Evolutionary conservation across 2,113 vertebrate species (phyloP), one percentile per base, ranked within the genome.

Genomic region (Corythaixoides concolor): DNA sequence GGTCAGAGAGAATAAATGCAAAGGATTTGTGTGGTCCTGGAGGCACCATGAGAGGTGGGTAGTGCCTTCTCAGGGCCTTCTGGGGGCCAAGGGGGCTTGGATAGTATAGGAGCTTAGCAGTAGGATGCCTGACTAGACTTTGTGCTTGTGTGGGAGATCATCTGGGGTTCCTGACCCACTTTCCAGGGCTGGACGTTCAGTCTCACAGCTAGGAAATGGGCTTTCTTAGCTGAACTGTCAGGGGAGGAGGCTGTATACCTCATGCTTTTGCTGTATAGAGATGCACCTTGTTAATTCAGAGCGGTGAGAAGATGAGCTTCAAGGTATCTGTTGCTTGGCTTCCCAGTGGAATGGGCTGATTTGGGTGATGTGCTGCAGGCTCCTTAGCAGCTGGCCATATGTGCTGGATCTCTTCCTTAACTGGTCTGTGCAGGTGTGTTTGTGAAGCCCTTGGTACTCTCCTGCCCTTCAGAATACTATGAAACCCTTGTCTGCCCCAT

Each of bases 401-500:
- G 30, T 28, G 18, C 69, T 96, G 50, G 37, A 47, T 73, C 58
- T 79, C 37, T 98, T 98, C 98, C 98, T 99, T 99, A 98, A 98
- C 97, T 12, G 50, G 9, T 32, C 11, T 63, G 4, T 88, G 59
- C 82, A 99, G 98, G 99, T 63, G 97, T 99, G 64, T 99, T 99
- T 88, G 95, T 99, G 98, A 99, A 99, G 97, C 99, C 99, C 70
- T 93, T 99, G 97, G 99, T 99, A 84, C 96, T 98, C 30, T 99
- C 98, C 35, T 99, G 99, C 94, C 99, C 99, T 72, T 97, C 97
- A 21, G 99, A 99, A 95, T 98, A 99, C 96, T 98, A 99, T 1
- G 98, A 99, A 90, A 98, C 97, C 92, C 97, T 99, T 15, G 97
- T 99, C 68, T 99, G 98, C 90, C 99, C 99, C 72, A 98, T 99